phyloP scores from a whole-genome alignment of 1,140 invertebrate genomes.

The Drosophila sulfurigaster region DNA sequence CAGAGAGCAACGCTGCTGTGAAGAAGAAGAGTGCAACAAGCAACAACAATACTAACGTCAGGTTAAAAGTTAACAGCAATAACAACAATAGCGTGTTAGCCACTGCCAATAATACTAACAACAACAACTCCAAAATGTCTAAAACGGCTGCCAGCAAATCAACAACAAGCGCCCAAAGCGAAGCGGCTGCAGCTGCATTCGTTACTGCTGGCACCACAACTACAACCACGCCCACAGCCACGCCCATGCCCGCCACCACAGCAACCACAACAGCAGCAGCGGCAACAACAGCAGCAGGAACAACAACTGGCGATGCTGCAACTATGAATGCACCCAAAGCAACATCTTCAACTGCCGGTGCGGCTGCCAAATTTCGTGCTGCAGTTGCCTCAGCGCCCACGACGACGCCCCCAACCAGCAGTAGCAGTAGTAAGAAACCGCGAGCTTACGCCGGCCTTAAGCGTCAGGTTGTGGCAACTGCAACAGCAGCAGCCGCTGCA shows the following conservation, averaged over 20 bases:
- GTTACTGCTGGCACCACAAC: conserved; percentile 61
- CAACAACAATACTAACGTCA: conserved; percentile 29
- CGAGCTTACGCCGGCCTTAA: conserved; percentile 65
- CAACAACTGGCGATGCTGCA: conserved; percentile 30
- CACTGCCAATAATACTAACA: conserved; percentile 66
- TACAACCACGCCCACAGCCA: conserved; percentile 49
- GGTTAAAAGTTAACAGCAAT: conserved; percentile 73
- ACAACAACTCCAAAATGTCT: conserved; percentile 59
- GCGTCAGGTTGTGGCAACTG: conserved; percentile 64
- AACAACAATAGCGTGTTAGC: conserved; percentile 54
- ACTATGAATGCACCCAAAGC: conserved; percentile 49
- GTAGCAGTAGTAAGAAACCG: conserved; percentile 55
- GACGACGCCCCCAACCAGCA: conserved; percentile 25
- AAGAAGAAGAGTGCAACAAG: conserved; percentile 29
- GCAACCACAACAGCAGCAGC: conserved; percentile 40
- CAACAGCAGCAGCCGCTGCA: conserved; percentile 51
- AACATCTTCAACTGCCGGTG: conserved; percentile 56
- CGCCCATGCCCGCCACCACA: conserved; percentile 54
- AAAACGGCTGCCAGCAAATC: conserved; percentile 63
- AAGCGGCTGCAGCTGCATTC: conserved; percentile 51
- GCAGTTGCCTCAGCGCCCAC: conserved; percentile 70
- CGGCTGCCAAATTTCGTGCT: conserved; percentile 69
- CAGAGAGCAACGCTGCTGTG: conserved; percentile 29
- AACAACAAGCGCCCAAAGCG: conserved; percentile 46
- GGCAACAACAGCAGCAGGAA: conserved; percentile 38